Percentiles rank a stretch among this genome's conserved stretches.
phyloP scores from a whole-genome alignment of 1,140 invertebrate species.

The Portunus trituberculatus region DNA sequence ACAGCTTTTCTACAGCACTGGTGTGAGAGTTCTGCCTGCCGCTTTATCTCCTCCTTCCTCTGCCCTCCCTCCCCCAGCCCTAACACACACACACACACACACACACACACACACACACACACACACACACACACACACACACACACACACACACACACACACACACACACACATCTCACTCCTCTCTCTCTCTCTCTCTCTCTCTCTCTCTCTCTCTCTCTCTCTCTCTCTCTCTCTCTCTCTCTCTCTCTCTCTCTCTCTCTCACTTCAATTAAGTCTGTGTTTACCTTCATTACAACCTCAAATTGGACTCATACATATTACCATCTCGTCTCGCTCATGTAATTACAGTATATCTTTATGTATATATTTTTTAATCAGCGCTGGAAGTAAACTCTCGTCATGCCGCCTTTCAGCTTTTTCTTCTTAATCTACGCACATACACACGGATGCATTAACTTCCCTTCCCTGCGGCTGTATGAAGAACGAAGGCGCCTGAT shows the following conservation, averaged over 20 bases:
- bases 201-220: conserved; percentile 20
- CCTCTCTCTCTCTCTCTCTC: conserved; percentile 3
- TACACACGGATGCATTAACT: not conserved
- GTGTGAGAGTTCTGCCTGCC: not conserved
- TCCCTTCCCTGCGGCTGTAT: too few relatives aligned
- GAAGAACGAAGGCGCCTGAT: too few relatives aligned
- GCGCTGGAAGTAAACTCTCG: not conserved
- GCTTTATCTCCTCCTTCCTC: not conserved
- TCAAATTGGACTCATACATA: conserved; percentile 14
- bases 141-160: not conserved
- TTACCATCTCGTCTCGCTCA: conserved; percentile 1
- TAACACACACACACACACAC: not conserved
- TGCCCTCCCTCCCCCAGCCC: too few relatives aligned
- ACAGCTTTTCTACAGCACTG: not conserved
- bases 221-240: conserved; percentile 17
- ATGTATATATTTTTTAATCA: not conserved
- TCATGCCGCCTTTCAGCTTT: not conserved
- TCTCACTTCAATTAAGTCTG: not conserved
- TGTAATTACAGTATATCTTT: not conserved
- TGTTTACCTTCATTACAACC: conserved; percentile 22
- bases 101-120: not conserved
- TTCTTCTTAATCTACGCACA: not conserved
- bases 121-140: not conserved
- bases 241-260: conserved; percentile 10
- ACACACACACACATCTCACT: not conserved